Base-by-base conservation (phyloP, 1,140 invertebrate species). In the Teleogryllus occipitalis region DNA sequence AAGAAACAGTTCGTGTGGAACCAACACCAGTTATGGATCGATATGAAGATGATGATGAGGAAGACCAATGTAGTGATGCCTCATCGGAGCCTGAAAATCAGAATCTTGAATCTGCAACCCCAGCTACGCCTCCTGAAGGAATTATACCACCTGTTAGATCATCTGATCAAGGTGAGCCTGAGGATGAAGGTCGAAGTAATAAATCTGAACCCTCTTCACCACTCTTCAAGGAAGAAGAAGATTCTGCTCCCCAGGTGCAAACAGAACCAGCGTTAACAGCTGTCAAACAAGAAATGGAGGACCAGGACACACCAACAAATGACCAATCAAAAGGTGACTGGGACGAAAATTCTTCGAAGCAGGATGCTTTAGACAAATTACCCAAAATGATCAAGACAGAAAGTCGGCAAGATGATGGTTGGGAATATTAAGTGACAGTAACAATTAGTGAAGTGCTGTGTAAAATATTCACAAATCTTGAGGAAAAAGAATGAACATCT, bases 1-100 rank as follows among this genome's bases (percentile, higher is more conserved):
- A 92, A 83, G 90, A 93, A 83, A 93, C 92, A 0, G 89, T 93
- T 74, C 87, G 91, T 39, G 90, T 93, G 65, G 93, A 93, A 85
- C 92, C 92, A 0, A 91, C 91, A 5, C 90, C 91, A 0, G 92
- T 91, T 3, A 85, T 88, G 77, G 90, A 91, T 80, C 84, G 88
- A 82, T 89, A 87, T 81, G 88, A 88, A 74, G 89, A 90, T n/a
- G 90, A 90, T 80, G 88, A 87, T 7, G 86, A 87, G 76, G 89
- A 88, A 47, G 90, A 90, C 79, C 73, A 74, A 47, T 79, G 78
- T 74, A 79, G 78, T 75, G 78, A 79, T n/a, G 78, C 54, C 39
- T 75, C 74, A 21, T 79, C 78, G 7, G 78, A 79, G 10, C 72
- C 47, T 8, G 78, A 47, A 39, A 39, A 73, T 75, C n/a, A 15